Evolutionary conservation across 2,113 vertebrate genomes (phyloP), one percentile per base, ranked within the genome.

Genomic region (Toxostoma redivivum): DNA sequence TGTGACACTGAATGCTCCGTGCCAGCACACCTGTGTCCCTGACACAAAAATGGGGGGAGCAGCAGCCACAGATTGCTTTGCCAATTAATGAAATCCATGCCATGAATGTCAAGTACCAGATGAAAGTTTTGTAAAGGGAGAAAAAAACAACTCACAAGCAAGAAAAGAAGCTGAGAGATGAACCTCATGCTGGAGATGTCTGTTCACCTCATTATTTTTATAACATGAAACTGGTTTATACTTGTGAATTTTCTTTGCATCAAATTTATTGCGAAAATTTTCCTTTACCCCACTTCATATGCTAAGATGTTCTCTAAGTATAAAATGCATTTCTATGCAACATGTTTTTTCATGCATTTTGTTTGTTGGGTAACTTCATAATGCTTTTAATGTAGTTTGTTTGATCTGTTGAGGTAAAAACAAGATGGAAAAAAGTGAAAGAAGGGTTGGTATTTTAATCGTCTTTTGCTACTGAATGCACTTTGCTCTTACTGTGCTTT

Each of bases 381-480:
- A 25, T 60, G 65, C 65, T 92, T 73, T 81, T 91, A 30, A 77
- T 74, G 82, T 60, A 45, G 81, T 61, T 88, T 71, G 74, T 96
- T 96, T 97, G 94, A 96, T 96, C 82, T 90, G 18, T 30, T 54
- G 82, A 94, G 31, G 72, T 93, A 83, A 92, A 94, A 94, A 66
- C 65, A 78, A 82, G 71, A 61, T 51, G 84, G 93, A 92, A 95
- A 94, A 91, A 91, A 37, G 76, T 0, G 4, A 71, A 86, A 81
- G 67, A 90, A 76, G 77, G 23, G 14, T 57, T 94, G 85, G 82
- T 35, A 74, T 94, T 95, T 93, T 94, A 96, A 96, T 95, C 91
- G 90, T 53, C 88, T 96, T 82, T 71, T 85, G 51, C 58, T 92
- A 21, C 25, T 61, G 57, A 80, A 83, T 92, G 62, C 42, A 51